Conservation (phyloP, 1,140 invertebrate genomes). For the Branchinecta lindahli region DNA sequence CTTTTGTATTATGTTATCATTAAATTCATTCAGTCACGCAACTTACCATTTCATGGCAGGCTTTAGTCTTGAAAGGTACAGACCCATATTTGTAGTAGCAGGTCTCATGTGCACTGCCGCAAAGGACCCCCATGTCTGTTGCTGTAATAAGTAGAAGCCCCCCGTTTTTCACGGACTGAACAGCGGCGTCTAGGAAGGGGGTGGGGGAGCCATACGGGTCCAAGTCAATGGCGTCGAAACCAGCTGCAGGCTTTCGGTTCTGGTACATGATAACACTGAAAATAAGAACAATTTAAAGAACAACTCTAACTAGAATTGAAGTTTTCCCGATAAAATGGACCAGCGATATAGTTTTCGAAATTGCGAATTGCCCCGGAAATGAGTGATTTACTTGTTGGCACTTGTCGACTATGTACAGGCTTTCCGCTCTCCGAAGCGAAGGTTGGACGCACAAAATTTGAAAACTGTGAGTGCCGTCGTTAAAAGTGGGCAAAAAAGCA, state of each 20-base stretch:
- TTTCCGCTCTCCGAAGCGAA: no score
- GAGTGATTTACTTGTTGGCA: no score
- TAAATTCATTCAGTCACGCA: background rate
- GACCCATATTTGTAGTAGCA: slow-evolving; percentile 90
- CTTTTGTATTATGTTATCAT: background rate
- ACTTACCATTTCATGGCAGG: slow-evolving; percentile 85
- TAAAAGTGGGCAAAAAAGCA: no score
- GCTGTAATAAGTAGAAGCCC: slow-evolving; percentile 84
- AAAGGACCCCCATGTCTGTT: slow-evolving; percentile 93
- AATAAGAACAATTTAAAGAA: slow-evolving; percentile 23
- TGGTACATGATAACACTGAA: slow-evolving; percentile 68
- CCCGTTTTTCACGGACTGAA: slow-evolving; percentile 56
- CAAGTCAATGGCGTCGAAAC: slow-evolving; percentile 81
- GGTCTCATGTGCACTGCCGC: slow-evolving; percentile 86
- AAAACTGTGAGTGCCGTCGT: no score
- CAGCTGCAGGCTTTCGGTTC: slow-evolving; percentile 43
- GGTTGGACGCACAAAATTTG: no score
- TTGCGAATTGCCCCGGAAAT: background rate
- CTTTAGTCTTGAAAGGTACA: slow-evolving; percentile 64
- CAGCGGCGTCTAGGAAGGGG: slow-evolving; percentile 78
- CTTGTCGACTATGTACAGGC: no score
- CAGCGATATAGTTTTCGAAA: background rate
- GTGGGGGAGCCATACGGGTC: slow-evolving; percentile 96
- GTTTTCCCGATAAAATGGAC: background rate
- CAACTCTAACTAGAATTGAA: slow-evolving; percentile 2